Conservation (phyloP, 1,140 invertebrate species). For the Pygmarrhopalites habei region DNA sequence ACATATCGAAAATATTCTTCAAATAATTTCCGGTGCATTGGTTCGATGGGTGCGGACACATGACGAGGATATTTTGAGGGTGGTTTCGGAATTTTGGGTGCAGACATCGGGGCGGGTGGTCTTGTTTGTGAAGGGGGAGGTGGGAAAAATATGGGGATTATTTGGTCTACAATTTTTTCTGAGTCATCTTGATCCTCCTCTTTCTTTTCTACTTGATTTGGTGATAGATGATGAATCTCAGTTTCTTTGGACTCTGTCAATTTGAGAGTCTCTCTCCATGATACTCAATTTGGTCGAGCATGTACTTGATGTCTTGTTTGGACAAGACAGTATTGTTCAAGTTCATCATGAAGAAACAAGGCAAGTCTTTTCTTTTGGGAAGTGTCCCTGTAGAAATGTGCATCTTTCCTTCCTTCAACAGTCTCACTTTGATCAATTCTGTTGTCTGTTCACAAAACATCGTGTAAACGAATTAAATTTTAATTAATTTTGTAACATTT, state of each 20-base stretch:
- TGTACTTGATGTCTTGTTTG: conserved; percentile 1
- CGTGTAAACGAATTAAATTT: too few relatives aligned
- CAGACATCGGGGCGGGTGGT: too few relatives aligned
- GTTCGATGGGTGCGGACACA: conserved; percentile 1
- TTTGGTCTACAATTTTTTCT: too few relatives aligned
- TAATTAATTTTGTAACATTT: too few relatives aligned
- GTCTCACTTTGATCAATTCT: not conserved
- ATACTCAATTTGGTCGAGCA: conserved; percentile 4
- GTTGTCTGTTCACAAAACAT: too few relatives aligned
- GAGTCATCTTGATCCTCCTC: too few relatives aligned
- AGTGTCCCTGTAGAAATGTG: not conserved
- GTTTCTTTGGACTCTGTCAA: too few relatives aligned
- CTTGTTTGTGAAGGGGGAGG: too few relatives aligned
- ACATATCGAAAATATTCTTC: not conserved
- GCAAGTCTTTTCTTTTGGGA: not conserved
- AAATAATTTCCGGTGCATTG: conserved; percentile 5
- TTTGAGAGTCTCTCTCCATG: not conserved
- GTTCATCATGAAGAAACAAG: not conserved
- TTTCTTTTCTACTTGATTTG: too few relatives aligned
- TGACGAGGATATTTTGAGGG: not conserved
- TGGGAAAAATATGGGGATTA: too few relatives aligned
- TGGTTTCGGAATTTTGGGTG: not conserved
- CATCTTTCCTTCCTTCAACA: not conserved
- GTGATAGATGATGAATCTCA: too few relatives aligned
- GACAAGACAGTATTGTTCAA: conserved; percentile 6